Evolutionary conservation across 2,888 invertebrate genomes (phyloP).

Genomic region (Cryptocephalus primarius): DNA sequence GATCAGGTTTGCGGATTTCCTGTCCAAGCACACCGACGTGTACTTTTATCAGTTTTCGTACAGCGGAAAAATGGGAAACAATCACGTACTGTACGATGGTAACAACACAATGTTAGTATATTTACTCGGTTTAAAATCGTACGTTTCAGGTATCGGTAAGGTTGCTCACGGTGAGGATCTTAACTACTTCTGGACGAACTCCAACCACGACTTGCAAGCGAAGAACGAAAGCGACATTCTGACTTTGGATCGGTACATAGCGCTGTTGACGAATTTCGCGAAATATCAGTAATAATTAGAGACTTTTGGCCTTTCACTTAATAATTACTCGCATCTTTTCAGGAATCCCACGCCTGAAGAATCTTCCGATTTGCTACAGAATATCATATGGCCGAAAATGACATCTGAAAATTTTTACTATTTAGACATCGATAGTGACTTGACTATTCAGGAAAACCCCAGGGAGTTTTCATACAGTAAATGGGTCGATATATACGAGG

Average conservation of each 20-base stretch:
- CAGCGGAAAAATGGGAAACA: conserved; percentile 8
- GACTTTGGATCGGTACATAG: conserved; percentile 5
- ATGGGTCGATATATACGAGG: conserved; percentile 10
- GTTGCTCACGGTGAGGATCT: conserved; percentile 19
- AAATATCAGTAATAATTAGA: conserved; percentile 6
- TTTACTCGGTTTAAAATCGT: background rate
- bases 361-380: conserved; percentile 3
- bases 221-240: conserved; percentile 4
- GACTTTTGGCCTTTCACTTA: no score
- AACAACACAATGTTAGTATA: background rate
- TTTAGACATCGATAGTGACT: conserved; percentile 6
- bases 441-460: conserved; percentile 5
- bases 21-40: conserved; percentile 10
- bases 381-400: conserved; percentile 6
- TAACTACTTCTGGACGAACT: conserved; percentile 14
- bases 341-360: conserved; percentile 10
- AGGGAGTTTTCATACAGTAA: conserved; percentile 5
- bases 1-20: conserved; percentile 12
- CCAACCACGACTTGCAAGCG: conserved; percentile 1
- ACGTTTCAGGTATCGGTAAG: conserved; percentile 3
- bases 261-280: conserved; percentile 7
- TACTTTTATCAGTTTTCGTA: conserved; percentile 13
- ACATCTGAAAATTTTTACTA: conserved; percentile 2
- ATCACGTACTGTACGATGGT: background rate
- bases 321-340: background rate